phyloP scores from a whole-genome alignment of 2,113 vertebrate species.

The cat (Felis catus) region DNA sequence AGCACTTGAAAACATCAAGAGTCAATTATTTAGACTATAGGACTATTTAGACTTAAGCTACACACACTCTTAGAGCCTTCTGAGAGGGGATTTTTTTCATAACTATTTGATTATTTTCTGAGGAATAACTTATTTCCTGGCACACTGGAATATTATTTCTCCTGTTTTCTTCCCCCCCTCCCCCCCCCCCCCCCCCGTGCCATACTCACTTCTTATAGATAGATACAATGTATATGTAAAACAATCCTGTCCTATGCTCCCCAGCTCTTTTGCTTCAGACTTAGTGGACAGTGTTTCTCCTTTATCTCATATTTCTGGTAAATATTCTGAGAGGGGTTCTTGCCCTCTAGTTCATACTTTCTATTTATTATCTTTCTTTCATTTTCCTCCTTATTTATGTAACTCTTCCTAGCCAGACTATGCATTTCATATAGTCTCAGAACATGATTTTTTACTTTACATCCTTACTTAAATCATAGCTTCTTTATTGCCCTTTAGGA shows the following conservation, averaged over 20 bases:
- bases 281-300: background rate
- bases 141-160: background rate
- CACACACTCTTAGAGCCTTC: background rate
- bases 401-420: background rate
- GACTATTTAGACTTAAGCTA: background rate
- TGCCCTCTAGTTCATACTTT: background rate
- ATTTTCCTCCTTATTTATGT: background rate
- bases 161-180: background rate
- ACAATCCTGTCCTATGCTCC: background rate
- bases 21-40: background rate
- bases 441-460: background rate
- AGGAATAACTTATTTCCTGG: background rate
- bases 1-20: background rate
- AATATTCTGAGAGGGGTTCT: background rate
- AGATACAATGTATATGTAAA: background rate
- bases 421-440: constrained; percentile 32
- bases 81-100: background rate
- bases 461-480: constrained; percentile 53
- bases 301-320: background rate
- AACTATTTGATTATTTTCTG: background rate
- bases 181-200: background rate
- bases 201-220: background rate
- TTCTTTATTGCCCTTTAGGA: constrained; percentile 43
- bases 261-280: background rate
- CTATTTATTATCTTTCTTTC: constrained; percentile 17